Conservation (phyloP, 2,113 vertebrate genomes). For the Cryptotis parvus region DNA sequence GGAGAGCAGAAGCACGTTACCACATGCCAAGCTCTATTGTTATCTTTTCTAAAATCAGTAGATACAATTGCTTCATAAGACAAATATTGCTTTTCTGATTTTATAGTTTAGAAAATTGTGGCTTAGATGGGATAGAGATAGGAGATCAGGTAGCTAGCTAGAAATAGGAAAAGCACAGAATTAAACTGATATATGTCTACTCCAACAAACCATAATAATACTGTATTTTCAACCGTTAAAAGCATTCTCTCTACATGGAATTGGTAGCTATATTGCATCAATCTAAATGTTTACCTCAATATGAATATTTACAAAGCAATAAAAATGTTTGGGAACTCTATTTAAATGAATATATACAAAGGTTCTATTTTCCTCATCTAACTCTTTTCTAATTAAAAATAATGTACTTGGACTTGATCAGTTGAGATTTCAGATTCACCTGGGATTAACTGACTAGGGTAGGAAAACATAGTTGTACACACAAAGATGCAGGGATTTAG, state of each 20-base stretch:
- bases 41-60: background rate
- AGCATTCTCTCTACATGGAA: background rate
- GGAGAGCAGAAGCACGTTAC: background rate
- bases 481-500: constrained; percentile 57
- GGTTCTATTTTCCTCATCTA: constrained; percentile 54
- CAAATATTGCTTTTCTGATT: background rate
- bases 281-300: background rate
- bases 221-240: background rate
- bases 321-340: constrained; percentile 14
- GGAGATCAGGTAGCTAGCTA: background rate
- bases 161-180: constrained; percentile 43
- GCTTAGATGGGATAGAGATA: background rate
- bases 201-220: constrained; percentile 21
- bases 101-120: background rate
- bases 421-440: constrained; percentile 60
- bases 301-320: background rate
- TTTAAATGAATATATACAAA: constrained; percentile 53
- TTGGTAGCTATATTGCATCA: background rate
- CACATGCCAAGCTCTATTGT: background rate
- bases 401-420: constrained; percentile 39
- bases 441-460: background rate
- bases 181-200: background rate
- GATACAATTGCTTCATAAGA: background rate
- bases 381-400: constrained; percentile 58
- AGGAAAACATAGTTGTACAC: constrained; percentile 50